Percentiles rank a stretch among this genome's conserved stretches.
These are phyloP conservation scores for Odontomyia ornata DNA, from an alignment of 2,888 invertebrate species.

Conservation along the genomic window DNA sequence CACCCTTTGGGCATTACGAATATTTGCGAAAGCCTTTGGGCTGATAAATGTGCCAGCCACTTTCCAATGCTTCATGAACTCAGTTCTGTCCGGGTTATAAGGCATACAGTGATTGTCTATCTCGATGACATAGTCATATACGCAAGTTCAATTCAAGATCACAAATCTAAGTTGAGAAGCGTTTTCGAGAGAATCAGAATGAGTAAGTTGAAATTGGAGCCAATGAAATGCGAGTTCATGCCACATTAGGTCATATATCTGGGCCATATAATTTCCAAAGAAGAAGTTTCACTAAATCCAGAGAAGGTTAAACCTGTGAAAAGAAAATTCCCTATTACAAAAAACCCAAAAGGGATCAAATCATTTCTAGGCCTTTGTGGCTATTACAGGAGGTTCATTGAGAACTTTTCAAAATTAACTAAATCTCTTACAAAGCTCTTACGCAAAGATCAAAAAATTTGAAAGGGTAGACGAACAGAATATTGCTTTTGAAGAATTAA, in stretches of 20 bases:
- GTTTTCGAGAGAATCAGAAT: neutral
- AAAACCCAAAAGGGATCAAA: too few relatives aligned
- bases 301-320: neutral
- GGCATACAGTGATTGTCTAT: too few relatives aligned
- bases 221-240: neutral
- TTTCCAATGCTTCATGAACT: too few relatives aligned
- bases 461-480: constrained; percentile 20
- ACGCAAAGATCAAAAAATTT: constrained; percentile 25
- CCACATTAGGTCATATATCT: neutral
- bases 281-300: neutral
- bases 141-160: too few relatives aligned
- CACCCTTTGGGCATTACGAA: neutral
- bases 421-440: constrained; percentile 14
- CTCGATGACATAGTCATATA: neutral
- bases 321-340: neutral
- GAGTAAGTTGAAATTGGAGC: neutral
- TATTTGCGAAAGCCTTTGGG: neutral
- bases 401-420: constrained; percentile 19
- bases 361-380: constrained; percentile 3
- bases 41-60: too few relatives aligned
- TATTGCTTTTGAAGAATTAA: constrained; percentile 42
- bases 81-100: too few relatives aligned
- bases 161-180: neutral
- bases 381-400: constrained; percentile 8
- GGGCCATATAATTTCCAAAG: neutral